Evolutionary conservation across 2,113 vertebrate genomes (phyloP).

Genomic region (Gallinago paraguaiae): DNA sequence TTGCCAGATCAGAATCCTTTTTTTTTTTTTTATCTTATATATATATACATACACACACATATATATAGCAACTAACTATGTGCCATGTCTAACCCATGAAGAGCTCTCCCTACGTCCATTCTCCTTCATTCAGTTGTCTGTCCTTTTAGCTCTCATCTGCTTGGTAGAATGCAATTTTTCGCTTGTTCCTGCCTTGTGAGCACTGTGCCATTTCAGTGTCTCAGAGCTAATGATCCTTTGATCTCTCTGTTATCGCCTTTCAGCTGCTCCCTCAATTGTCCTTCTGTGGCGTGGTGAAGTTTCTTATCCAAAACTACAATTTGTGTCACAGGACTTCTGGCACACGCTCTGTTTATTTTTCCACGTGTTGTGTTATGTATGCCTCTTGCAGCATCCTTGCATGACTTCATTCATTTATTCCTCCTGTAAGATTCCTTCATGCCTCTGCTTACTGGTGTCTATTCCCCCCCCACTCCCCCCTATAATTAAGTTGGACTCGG

Average conservation of each 20-base stretch:
- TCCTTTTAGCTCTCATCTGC: background rate
- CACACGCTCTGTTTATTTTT: background rate
- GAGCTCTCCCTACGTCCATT: background rate
- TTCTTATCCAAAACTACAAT: background rate
- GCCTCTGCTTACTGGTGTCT: background rate
- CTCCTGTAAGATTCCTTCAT: background rate
- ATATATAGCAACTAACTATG: background rate
- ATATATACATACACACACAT: background rate
- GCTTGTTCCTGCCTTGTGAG: background rate
- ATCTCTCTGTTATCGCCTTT: background rate
- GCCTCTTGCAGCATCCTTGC: background rate
- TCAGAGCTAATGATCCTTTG: background rate
- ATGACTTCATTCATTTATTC: background rate
- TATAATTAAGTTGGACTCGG: background rate
- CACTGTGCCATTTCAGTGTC: background rate
- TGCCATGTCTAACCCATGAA: background rate
- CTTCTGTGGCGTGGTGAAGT: background rate
- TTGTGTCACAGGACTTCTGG: background rate
- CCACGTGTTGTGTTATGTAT: background rate
- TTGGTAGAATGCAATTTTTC: background rate
- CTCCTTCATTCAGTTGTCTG: background rate
- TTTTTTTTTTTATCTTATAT: background rate
- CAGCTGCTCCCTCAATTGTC: background rate
- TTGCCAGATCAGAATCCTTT: background rate
- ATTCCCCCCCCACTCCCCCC: too few relatives aligned